phyloP scores from a whole-genome alignment of 2,797 vertebrate species.

The Hafferia zeledoni region DNA sequence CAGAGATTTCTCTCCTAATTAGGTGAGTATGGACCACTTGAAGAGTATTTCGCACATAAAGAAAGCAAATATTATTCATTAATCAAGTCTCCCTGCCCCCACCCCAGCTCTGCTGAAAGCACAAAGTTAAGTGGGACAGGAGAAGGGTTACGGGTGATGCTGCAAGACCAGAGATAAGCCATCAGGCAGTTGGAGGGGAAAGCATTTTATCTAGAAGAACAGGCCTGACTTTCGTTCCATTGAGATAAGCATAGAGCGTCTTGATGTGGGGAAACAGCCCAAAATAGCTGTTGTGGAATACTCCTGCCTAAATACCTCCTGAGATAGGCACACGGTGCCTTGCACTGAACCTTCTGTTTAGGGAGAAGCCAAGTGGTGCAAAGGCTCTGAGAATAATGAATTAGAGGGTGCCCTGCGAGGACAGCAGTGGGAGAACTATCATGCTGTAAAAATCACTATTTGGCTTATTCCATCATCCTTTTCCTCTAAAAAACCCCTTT shows the following conservation, averaged over 20 bases:
- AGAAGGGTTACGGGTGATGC: slow-evolving; percentile 75
- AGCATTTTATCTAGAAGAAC: slow-evolving; percentile 80
- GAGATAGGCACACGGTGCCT: fast-evolving
- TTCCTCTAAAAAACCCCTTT: neutral
- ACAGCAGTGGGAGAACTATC: neutral
- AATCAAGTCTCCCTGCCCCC: slow-evolving; percentile 1
- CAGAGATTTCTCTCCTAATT: neutral
- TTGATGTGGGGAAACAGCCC: slow-evolving; percentile 33
- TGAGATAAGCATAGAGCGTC: slow-evolving; percentile 75
- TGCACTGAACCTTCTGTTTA: neutral
- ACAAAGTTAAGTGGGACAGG: slow-evolving; percentile 76
- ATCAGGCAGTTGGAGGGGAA: slow-evolving; percentile 78
- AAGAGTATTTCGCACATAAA: slow-evolving; percentile 16
- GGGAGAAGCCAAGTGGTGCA: neutral
- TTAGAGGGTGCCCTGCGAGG: neutral
- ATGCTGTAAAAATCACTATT: neutral
- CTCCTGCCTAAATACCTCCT: neutral
- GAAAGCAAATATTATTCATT: slow-evolving; percentile 28
- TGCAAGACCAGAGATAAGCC: slow-evolving; percentile 80
- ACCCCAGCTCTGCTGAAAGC: slow-evolving; percentile 68
- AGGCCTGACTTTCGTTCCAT: slow-evolving; percentile 79
- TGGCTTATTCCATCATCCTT: neutral
- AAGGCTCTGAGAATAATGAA: neutral
- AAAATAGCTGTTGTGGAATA: slow-evolving; percentile 39
- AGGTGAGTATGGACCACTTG: neutral